Conservation (phyloP, 30 jellyfish, hydroid and myxozoan genomes). For the Hydractinia symbiolongicarpus region DNA sequence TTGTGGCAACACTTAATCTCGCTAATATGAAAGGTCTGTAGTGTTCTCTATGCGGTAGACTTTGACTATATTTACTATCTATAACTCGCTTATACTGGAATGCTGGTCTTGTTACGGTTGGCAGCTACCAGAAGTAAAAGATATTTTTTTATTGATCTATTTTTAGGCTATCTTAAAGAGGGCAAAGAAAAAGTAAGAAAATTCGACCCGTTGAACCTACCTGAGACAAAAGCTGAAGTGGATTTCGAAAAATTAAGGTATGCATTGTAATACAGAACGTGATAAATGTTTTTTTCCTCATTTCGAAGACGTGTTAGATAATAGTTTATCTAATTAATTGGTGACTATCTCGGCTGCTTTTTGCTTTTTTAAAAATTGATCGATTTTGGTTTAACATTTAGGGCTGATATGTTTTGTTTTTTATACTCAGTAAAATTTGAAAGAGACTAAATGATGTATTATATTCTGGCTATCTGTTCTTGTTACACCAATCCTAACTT, state of each 20-base stretch:
- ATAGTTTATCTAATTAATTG: too few relatives aligned
- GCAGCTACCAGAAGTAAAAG: too few relatives aligned
- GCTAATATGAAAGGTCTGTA: slow-evolving; percentile 85
- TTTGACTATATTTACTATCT: not conserved
- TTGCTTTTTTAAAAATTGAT: not conserved
- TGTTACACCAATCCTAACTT: not conserved
- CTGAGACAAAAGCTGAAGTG: slow-evolving; percentile 80
- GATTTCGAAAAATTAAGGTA: slow-evolving; percentile 96
- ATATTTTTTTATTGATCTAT: too few relatives aligned
- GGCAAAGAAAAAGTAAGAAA: slow-evolving; percentile 64
- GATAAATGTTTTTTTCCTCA: not conserved
- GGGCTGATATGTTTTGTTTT: not conserved
- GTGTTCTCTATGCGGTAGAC: not conserved
- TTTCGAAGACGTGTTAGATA: not conserved
- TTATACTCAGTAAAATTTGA: not conserved
- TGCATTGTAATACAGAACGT: not conserved
- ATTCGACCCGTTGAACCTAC: slow-evolving; percentile 67
- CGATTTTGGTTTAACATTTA: not conserved
- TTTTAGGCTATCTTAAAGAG: slow-evolving; percentile 68
- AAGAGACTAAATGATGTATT: not conserved
- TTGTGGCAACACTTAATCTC: slow-evolving; percentile 72
- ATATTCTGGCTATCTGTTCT: not conserved
- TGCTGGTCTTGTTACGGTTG: too few relatives aligned
- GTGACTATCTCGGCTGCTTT: too few relatives aligned
- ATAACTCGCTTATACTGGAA: too few relatives aligned